Base-by-base conservation (phyloP, 1,140 invertebrate genomes). In the Brachystomella parvula region DNA sequence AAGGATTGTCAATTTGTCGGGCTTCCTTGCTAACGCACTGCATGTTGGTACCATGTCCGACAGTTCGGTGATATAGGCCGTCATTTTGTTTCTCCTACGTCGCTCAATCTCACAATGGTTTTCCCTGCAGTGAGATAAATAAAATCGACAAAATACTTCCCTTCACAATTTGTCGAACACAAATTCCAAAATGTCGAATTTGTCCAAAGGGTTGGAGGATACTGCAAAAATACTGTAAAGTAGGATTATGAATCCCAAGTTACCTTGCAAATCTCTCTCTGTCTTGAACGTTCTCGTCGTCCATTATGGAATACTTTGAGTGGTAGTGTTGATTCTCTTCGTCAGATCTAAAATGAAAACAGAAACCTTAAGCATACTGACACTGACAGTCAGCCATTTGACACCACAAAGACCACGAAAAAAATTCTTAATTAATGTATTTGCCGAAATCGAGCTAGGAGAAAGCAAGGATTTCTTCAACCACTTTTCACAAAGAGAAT, bases 101-200 rank as follows among this genome's bases (percentile, higher is more conserved):
- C 97, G 84, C 80, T 99, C 97, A 78, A 99, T 99, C 82, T 99
- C 97, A 82, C 95, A 98, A 83, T 99, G 97, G 80, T 98, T 99
- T 83, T 99, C 97, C 78, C 96, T 89, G 80, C 88, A 86, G 79
- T 76, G 78, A 29, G 58, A 65, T 31, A 74, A 68, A 68, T 66
- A 74, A 74, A 71, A 68, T 49, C 74, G 71, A 75, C 77, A 78
- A 77, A 78, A 79, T 81, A 79, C 80, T 81, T 67, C 60, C 64
- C 56, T 35, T 64, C 44, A 17, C 49, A 53, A 53, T 15, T 15
- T 53, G 49, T 6, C 19, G 6, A 6, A 39, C 35, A 19, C 39
- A n/a, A 44, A 44, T 12, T 44, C 39, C 39, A n/a, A 44, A 44
- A 44, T 44, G 33, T 9, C 6, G 9, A 44, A 44, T 44, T 44